phyloP scores from a whole-genome alignment of 2,797 vertebrate genomes.

The Dipus sagitta region DNA sequence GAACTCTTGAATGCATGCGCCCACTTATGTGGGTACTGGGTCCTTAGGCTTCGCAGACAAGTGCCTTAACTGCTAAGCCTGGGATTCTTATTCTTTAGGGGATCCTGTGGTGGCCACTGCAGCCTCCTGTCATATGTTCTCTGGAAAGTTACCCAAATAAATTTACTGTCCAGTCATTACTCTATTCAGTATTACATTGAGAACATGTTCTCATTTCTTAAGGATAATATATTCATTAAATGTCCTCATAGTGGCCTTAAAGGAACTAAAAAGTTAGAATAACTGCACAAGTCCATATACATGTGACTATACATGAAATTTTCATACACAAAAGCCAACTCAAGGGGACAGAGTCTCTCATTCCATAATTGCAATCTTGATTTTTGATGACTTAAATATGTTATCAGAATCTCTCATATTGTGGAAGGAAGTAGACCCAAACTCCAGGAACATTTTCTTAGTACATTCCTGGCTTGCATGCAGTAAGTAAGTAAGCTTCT shows the following conservation, averaged over 20 bases:
- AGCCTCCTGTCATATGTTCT: neutral
- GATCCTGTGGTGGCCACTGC: neutral
- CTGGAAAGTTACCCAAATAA: neutral
- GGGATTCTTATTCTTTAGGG: neutral
- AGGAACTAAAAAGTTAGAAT: constrained; percentile 34
- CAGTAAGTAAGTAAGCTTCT: neutral
- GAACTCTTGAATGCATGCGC: no score
- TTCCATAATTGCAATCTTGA: neutral
- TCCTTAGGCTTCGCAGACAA: no score
- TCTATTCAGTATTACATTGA: neutral
- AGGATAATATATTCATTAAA: neutral
- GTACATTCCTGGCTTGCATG: neutral
- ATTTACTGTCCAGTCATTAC: neutral
- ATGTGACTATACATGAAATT: neutral
- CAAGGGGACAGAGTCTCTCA: neutral
- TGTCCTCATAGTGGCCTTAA: constrained; percentile 30
- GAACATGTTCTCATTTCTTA: neutral
- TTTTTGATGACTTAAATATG: constrained; percentile 16
- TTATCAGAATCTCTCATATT: constrained; percentile 43
- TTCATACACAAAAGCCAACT: constrained; percentile 53
- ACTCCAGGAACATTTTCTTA: constrained; percentile 44
- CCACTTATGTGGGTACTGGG: no score
- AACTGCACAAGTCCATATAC: neutral
- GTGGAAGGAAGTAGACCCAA: constrained; percentile 44
- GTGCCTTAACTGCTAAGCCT: no score